Percentiles rank a stretch among this genome's conserved stretches.
Evolutionary conservation across 2,113 vertebrate genomes (phyloP).

Genomic region (Prietella phreatophila): DNA sequence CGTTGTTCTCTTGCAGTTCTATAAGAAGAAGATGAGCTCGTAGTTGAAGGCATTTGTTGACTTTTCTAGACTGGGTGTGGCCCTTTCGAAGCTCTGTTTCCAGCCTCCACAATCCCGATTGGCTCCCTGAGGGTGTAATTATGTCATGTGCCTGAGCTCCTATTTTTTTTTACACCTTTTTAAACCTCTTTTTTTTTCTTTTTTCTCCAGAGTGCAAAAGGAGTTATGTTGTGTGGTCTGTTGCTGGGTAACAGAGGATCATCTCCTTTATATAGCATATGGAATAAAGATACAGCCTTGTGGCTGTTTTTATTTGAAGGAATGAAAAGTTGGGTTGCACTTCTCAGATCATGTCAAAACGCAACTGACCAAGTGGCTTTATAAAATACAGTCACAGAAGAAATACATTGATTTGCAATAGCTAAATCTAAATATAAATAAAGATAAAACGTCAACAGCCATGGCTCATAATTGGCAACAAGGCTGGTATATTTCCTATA

Average conservation of each 20-base stretch:
- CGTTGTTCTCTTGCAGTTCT: conserved; percentile 53
- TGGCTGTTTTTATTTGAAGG: conserved; percentile 32
- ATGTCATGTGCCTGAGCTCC: conserved; percentile 58
- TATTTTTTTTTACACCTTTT: conserved; percentile 11
- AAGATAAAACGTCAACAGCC: background rate
- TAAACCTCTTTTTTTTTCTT: conserved; percentile 53
- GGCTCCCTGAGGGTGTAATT: conserved; percentile 69
- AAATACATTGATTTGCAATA: background rate
- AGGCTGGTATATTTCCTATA: background rate
- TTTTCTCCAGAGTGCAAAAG: conserved; percentile 54
- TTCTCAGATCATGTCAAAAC: background rate
- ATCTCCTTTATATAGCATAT: conserved; percentile 33
- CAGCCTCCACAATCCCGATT: conserved; percentile 66
- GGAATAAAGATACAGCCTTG: conserved; percentile 35
- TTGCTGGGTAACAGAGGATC: conserved; percentile 68
- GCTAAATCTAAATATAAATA: background rate
- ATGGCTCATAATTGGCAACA: background rate
- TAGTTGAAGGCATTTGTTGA: conserved; percentile 71
- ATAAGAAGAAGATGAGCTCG: conserved; percentile 57
- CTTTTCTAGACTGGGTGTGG: conserved; percentile 69
- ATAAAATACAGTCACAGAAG: background rate
- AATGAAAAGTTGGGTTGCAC: background rate
- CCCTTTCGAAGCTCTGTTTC: conserved; percentile 66
- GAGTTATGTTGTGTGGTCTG: conserved; percentile 61
- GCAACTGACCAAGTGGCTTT: background rate